These are phyloP conservation scores for Drosophila birchii DNA, from an alignment of 2,888 invertebrate species.

Conservation along the genomic window DNA sequence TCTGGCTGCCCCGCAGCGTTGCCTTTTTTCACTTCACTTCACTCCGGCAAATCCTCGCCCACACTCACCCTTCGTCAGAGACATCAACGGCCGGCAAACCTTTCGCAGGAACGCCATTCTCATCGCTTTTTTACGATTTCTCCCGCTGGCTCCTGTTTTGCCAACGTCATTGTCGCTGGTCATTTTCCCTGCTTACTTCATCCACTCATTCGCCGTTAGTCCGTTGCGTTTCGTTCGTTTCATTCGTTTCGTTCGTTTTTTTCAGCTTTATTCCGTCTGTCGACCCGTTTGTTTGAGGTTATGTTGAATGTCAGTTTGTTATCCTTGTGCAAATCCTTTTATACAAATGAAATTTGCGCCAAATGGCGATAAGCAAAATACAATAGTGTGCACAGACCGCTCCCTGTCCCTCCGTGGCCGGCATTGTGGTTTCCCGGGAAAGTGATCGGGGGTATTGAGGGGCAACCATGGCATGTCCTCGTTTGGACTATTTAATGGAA, in stretches of 20 bases:
- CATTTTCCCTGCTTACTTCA: slow-evolving; percentile 69
- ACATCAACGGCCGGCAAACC: slow-evolving; percentile 45
- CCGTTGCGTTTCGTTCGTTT: slow-evolving; percentile 30
- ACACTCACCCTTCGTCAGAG: slow-evolving; percentile 9
- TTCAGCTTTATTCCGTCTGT: slow-evolving; percentile 46
- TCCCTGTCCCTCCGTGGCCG: not conserved
- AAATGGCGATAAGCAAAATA: slow-evolving; percentile 78
- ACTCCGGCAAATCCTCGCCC: slow-evolving; percentile 40
- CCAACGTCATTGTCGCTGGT: slow-evolving; percentile 72
- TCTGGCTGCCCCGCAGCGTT: slow-evolving; percentile 49
- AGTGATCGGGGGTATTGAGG: slow-evolving; percentile 2
- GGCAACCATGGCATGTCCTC: not conserved
- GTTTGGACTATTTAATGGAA: slow-evolving; percentile 18
- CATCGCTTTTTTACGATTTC: slow-evolving; percentile 36
- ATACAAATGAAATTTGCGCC: slow-evolving; percentile 81
- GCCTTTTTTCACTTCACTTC: slow-evolving; percentile 64
- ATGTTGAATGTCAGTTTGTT: slow-evolving; percentile 82
- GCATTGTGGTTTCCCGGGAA: slow-evolving; percentile 19
- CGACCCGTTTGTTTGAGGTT: slow-evolving; percentile 77
- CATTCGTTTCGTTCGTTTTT: slow-evolving; percentile 42
- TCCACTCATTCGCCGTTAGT: slow-evolving; percentile 35
- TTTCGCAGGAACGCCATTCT: slow-evolving; percentile 44
- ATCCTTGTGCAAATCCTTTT: slow-evolving; percentile 83
- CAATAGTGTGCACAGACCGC: slow-evolving; percentile 55
- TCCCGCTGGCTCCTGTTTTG: slow-evolving; percentile 53